Evolutionary conservation across 1,140 invertebrate species (phyloP).

Genomic region (Mya arenaria): DNA sequence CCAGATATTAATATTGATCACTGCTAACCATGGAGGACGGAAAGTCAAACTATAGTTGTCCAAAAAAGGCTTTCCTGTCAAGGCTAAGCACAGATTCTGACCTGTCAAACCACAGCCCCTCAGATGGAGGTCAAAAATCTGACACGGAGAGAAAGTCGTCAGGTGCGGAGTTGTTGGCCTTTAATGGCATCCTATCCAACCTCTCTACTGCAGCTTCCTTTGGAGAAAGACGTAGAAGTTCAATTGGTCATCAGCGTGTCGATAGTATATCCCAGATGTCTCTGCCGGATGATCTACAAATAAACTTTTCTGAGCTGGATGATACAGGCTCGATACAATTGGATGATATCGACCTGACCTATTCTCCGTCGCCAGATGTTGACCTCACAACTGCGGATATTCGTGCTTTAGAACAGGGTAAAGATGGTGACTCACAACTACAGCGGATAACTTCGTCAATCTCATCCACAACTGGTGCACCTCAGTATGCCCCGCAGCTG

Average conservation of each 20-base stretch:
- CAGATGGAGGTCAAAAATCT: too few relatives aligned
- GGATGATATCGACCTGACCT: slow-evolving; percentile 30
- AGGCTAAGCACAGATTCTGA: slow-evolving; percentile 22
- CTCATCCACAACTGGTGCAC: slow-evolving; percentile 6
- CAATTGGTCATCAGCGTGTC: too few relatives aligned
- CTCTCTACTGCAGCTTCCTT: too few relatives aligned
- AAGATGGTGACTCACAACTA: slow-evolving; percentile 3
- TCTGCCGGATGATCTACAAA: slow-evolving; percentile 32
- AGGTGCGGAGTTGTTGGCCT: too few relatives aligned
- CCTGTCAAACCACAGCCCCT: not conserved
- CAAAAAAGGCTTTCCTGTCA: slow-evolving; percentile 34
- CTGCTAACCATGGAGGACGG: not conserved
- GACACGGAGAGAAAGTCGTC: not conserved
- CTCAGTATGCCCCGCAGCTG: too few relatives aligned
- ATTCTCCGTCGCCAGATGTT: not conserved
- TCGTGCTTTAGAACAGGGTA: not conserved
- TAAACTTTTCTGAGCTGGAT: slow-evolving; percentile 51
- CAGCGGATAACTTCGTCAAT: not conserved
- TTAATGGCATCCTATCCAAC: too few relatives aligned
- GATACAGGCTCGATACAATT: slow-evolving; percentile 29
- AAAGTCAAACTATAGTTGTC: not conserved
- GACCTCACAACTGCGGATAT: not conserved
- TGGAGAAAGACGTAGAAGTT: too few relatives aligned
- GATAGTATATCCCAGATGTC: slow-evolving; percentile 45
- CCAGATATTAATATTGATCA: too few relatives aligned